Percentiles rank a stretch among this genome's conserved stretches.
Conservation (phyloP, 2,888 invertebrate species). For the Orthonevra nobilis region DNA sequence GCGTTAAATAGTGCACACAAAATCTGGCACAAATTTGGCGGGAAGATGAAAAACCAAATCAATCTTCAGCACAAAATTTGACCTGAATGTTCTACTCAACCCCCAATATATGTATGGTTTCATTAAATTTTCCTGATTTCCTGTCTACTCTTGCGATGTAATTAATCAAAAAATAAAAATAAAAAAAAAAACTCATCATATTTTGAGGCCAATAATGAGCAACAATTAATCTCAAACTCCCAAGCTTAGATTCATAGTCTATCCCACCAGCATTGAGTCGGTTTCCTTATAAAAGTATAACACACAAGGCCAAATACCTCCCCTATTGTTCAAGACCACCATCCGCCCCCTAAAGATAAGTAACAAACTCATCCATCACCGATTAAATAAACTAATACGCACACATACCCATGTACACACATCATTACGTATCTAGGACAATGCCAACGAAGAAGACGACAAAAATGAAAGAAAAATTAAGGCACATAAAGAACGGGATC, state of each 20-base stretch:
- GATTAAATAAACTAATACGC: conserved; percentile 63
- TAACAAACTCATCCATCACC: conserved; percentile 59
- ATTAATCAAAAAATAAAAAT: conserved; percentile 62
- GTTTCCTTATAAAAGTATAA: too few relatives aligned
- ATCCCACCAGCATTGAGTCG: conserved; percentile 13
- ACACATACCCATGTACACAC: conserved; percentile 12
- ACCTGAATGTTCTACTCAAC: conserved; percentile 18
- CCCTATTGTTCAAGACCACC: conserved; percentile 34
- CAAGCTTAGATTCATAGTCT: conserved; percentile 5
- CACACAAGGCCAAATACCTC: conserved; percentile 23
- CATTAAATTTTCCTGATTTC: conserved; percentile 35
- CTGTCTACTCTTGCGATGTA: conserved; percentile 21
- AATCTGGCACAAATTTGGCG: background rate
- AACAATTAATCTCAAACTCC: conserved; percentile 59
- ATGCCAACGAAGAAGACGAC: conserved; percentile 32
- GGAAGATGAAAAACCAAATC: too few relatives aligned
- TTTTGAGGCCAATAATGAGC: conserved; percentile 48
- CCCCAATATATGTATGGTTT: too few relatives aligned
- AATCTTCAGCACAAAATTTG: too few relatives aligned
- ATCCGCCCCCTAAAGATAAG: conserved; percentile 29
- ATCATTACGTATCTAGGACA: conserved; percentile 30
- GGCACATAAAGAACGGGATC: conserved; percentile 63
- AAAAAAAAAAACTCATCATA: conserved; percentile 50
- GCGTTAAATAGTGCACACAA: too few relatives aligned
- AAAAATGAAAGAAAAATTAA: conserved; percentile 65